A percentile compares a stretch with the other conserved stretches of the same genome.
Conservation (phyloP, 2,888 invertebrate species). For the Ashinkailepas kermadecensis region DNA sequence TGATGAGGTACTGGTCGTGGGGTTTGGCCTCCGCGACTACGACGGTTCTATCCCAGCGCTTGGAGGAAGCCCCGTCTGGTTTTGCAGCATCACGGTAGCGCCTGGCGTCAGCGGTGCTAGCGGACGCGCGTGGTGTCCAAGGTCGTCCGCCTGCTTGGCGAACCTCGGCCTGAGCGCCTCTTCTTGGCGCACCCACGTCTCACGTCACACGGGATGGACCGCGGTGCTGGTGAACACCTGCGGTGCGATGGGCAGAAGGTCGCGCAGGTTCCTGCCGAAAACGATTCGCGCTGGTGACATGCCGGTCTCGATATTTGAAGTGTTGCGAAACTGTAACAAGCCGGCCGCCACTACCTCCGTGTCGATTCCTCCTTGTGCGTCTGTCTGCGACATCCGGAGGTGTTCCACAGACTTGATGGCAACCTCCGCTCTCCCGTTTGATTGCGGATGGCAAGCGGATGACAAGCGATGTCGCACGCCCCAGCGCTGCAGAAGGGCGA, state of each 20-base stretch:
- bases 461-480: slow-evolving; percentile 22
- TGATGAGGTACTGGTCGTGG: too few relatives aligned
- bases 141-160: too few relatives aligned
- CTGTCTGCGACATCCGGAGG: too few relatives aligned
- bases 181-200: neutral
- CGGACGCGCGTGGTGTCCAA: too few relatives aligned
- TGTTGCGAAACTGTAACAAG: slow-evolving; percentile 24
- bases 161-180: too few relatives aligned
- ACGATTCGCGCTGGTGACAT: slow-evolving; percentile 26
- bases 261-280: neutral
- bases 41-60: too few relatives aligned
- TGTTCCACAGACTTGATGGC: too few relatives aligned
- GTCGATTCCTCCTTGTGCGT: too few relatives aligned
- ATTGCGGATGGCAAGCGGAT: slow-evolving; percentile 26
- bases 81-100: too few relatives aligned
- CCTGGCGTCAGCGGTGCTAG: too few relatives aligned
- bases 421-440: slow-evolving; percentile 19
- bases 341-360: slow-evolving; percentile 19
- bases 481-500: slow-evolving; percentile 20
- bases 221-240: slow-evolving; percentile 23
- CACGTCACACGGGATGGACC: slow-evolving; percentile 22
- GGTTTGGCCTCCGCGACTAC: too few relatives aligned
- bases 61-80: too few relatives aligned
- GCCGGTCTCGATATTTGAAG: slow-evolving; percentile 13
- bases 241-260: slow-evolving; percentile 16